phyloP scores from a whole-genome alignment of 2,113 vertebrate genomes.

The Xyliphius kryptos region DNA sequence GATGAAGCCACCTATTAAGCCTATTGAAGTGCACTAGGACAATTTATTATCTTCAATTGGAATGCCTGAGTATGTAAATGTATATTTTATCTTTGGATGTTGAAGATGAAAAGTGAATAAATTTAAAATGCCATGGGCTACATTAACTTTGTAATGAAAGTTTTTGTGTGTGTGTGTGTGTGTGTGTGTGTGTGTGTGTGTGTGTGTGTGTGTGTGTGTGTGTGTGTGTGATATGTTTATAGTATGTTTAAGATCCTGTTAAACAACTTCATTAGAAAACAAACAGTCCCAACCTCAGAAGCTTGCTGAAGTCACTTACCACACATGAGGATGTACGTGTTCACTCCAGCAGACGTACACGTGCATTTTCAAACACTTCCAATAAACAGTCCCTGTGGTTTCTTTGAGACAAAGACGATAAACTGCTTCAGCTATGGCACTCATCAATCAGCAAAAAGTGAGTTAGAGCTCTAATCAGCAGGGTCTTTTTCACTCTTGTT shows the following conservation, averaged over 20 bases:
- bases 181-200: not conserved
- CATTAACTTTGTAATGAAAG: too few species aligned
- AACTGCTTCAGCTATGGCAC: not conserved
- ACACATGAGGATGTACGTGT: constrained; percentile 22
- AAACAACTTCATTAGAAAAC: constrained; percentile 18
- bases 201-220: not conserved
- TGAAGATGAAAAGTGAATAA: too few species aligned
- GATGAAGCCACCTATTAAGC: too few species aligned
- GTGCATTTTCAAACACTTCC: constrained; percentile 8
- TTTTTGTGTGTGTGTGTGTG: constrained; percentile 4
- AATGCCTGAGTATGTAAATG: too few species aligned
- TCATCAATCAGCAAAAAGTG: constrained; percentile 8
- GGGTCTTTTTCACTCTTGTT: constrained; percentile 8
- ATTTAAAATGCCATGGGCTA: too few species aligned
- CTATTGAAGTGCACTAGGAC: too few species aligned
- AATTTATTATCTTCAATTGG: too few species aligned
- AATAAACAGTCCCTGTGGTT: constrained; percentile 29
- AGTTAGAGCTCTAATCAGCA: constrained; percentile 30
- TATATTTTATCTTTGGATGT: too few species aligned
- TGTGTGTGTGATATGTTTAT: not conserved
- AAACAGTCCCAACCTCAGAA: constrained; percentile 27
- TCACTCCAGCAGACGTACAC: not conserved
- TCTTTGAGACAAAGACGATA: constrained; percentile 8
- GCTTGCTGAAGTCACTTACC: constrained; percentile 31
- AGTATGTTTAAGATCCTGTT: not conserved